Percentiles rank a stretch among this genome's conserved stretches.
Conservation (phyloP, 2,888 invertebrate genomes). For the Drosophila phalerata region DNA sequence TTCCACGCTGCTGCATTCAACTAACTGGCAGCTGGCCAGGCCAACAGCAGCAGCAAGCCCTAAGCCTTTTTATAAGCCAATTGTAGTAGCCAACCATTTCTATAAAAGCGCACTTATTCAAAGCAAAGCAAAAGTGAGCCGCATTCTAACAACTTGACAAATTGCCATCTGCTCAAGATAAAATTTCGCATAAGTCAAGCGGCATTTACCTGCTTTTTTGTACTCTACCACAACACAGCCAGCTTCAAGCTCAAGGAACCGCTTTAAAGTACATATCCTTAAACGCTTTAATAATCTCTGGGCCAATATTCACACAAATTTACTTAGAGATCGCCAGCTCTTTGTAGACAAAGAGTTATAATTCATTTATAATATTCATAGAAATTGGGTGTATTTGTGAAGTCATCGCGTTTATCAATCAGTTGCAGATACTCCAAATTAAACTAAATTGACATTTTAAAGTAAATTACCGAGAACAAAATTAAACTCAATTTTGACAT, state of each 20-base stretch:
- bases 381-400: slow-evolving; percentile 4
- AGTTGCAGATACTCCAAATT: slow-evolving; percentile 4
- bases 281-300: background rate
- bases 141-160: slow-evolving; percentile 37
- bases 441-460: slow-evolving; percentile 1
- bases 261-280: background rate
- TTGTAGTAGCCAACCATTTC: slow-evolving; percentile 36
- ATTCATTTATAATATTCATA: slow-evolving; percentile 14
- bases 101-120: slow-evolving; percentile 5
- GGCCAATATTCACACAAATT: background rate
- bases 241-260: background rate
- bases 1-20: slow-evolving; percentile 39
- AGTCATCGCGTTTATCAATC: background rate
- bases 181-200: slow-evolving; percentile 18
- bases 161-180: slow-evolving; percentile 34
- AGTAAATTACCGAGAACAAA: background rate
- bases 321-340: background rate
- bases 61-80: slow-evolving; percentile 51
- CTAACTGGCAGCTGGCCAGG: slow-evolving; percentile 61
- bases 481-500: background rate
- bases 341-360: background rate
- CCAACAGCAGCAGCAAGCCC: slow-evolving; percentile 30
- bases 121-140: slow-evolving; percentile 15
- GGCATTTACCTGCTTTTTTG: slow-evolving; percentile 1
- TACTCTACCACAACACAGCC: background rate